Conservation (phyloP, 2,113 vertebrate genomes). For the Cyrtonyx montezumae region DNA sequence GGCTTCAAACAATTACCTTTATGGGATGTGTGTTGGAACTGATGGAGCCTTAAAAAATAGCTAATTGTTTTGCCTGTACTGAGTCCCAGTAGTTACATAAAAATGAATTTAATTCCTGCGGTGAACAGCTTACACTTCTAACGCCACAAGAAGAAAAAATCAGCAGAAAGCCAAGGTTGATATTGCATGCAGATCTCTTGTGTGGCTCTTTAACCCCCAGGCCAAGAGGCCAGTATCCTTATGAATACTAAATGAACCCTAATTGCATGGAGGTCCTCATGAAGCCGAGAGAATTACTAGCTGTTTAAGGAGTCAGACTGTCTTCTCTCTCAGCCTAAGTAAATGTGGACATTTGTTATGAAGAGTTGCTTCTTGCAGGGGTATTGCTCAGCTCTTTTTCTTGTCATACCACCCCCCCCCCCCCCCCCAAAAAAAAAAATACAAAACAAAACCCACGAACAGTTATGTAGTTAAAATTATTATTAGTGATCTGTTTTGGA, state of each 20-base stretch:
- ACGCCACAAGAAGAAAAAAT: not conserved
- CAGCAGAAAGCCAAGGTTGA: not conserved
- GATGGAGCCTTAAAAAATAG: not conserved
- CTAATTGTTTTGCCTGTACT: not conserved
- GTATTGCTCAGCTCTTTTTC: too few species aligned
- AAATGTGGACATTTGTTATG: not conserved
- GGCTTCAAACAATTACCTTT: conserved; percentile 40
- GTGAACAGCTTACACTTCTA: conserved; percentile 33
- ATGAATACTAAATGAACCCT: not conserved
- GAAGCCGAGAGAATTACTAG: not conserved
- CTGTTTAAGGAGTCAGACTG: not conserved
- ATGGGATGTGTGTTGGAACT: not conserved
- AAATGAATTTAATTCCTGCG: conserved; percentile 46
- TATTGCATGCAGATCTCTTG: not conserved
- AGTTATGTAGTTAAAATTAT: too few species aligned
- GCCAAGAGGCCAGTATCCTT: not conserved
- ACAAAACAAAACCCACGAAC: too few species aligned
- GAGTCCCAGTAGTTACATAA: conserved; percentile 46
- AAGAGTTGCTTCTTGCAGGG: not conserved
- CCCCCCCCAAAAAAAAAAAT: too few species aligned
- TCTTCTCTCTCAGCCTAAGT: not conserved
- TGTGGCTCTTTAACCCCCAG: not conserved
- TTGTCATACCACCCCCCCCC: too few species aligned
- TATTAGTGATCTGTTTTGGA: too few species aligned
- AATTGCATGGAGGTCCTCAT: not conserved